These are phyloP conservation scores for Trachelus iudaicus DNA, from an alignment of 2,888 invertebrate genomes.

Conservation along the genomic window DNA sequence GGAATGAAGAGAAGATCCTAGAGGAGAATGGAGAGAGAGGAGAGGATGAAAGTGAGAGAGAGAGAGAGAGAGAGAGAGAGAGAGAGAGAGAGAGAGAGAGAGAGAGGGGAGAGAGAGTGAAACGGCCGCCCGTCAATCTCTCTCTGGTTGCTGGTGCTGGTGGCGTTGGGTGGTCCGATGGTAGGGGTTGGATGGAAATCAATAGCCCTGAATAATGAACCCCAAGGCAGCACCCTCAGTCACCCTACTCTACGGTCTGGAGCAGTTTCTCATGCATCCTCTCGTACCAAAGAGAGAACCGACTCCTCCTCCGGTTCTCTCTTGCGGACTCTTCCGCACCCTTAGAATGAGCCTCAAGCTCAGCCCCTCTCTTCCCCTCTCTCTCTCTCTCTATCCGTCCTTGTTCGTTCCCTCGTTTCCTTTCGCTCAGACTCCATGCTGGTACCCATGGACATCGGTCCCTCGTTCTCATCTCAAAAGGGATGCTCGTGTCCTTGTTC, in stretches of 20 bases:
- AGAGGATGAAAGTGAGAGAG: conserved; percentile 16
- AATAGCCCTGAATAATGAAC: conserved; percentile 66
- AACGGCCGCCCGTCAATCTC: conserved; percentile 47
- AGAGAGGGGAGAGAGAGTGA: conserved; percentile 9
- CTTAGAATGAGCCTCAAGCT: not conserved
- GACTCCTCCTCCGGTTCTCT: conserved; percentile 10
- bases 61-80: conserved; percentile 23
- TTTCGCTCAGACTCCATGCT: not conserved
- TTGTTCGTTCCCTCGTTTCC: not conserved
- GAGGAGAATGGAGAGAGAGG: conserved; percentile 18
- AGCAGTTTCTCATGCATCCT: conserved; percentile 59
- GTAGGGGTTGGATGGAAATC: conserved; percentile 64
- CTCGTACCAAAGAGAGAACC: conserved; percentile 35
- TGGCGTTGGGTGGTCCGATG: conserved; percentile 49
- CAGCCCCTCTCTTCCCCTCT: not conserved
- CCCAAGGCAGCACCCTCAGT: conserved; percentile 59
- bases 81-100: conserved; percentile 25
- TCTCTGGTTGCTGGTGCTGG: conserved; percentile 42
- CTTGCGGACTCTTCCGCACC: not conserved
- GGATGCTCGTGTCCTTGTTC: not conserved
- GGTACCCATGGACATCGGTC: not conserved
- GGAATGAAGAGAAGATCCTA: conserved; percentile 10
- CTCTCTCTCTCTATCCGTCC: too few species aligned
- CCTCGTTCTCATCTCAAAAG: not conserved
- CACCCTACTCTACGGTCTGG: conserved; percentile 52